Evolutionary conservation across 2,113 vertebrate species (phyloP), one percentile per base, ranked within the genome.

Genomic region (Pleuronectes platessa): DNA sequence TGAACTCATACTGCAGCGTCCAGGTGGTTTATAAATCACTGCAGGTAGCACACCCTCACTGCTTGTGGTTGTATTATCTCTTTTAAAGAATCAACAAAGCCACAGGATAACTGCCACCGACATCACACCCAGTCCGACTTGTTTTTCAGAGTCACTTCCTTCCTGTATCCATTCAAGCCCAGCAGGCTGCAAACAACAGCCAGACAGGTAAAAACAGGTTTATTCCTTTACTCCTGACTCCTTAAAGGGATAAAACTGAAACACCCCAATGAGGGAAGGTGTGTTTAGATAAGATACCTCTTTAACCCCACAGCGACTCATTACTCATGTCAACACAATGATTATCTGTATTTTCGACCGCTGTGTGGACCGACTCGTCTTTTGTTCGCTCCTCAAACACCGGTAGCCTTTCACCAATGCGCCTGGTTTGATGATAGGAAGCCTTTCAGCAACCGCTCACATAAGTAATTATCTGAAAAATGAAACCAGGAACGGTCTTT

Each of bases 151-250:
- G 40, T 17, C 4, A 53, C 60, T 62, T 60, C 55, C 68, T 13
- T 13, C 5, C 11, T 10, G 60, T 45, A 26, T 47, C 69, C 2
- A 15, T 7, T 20, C 12, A 17, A 18, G 60, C 62, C 18, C 40
- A n/a, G 45, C 31, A 6, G 11, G 40, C 40, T 59, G 40, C 35
- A 35, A 61, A 83, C 47, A 81, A 68, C 70, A 51, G 67, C 13
- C 49, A 14, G 71, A 37, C 82, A 75, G 49, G 83, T 71, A n/a
- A 4, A 3, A 53, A 42, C 78, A 76, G 6, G 62, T 74, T 61
- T 45, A 31, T 10, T 10, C 73, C 13, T 75, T 20, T 51, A 55
- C 59, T 31, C 20, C 11, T 11, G 27, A 35, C 42, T 67, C 1
- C 6, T n/a, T 10, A 4, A 51, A 17, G 54, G n/a, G n/a, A 71